Conservation (phyloP, 1,140 invertebrate genomes). For the Littorina saxatilis region DNA sequence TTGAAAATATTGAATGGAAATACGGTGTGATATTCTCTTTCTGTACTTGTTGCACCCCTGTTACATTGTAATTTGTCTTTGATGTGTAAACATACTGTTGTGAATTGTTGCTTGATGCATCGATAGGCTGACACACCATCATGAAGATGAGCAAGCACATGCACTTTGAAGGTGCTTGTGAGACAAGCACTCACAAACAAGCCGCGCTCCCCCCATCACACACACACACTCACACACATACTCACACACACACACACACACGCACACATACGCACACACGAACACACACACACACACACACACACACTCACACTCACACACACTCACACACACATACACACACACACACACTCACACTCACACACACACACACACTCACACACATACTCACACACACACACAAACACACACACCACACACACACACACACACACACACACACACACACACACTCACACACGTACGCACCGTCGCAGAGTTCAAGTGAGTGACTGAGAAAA, state of each 20-base stretch:
- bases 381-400: not conserved
- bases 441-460: not conserved
- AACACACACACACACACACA: constrained; percentile 22
- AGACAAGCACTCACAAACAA: too few species aligned
- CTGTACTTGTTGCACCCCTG: too few species aligned
- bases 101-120: too few species aligned
- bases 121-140: too few species aligned
- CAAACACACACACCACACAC: not conserved
- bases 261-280: constrained; percentile 12
- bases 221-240: not conserved
- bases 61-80: too few species aligned
- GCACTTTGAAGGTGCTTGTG: too few species aligned
- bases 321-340: not conserved
- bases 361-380: not conserved
- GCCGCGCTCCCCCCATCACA: not conserved
- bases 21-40: too few species aligned
- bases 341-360: not conserved
- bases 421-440: not conserved
- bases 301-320: constrained; percentile 3
- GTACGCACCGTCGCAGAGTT: not conserved
- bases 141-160: too few species aligned
- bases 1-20: too few species aligned
- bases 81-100: too few species aligned
- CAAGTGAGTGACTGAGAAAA: too few species aligned
- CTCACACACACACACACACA: constrained; percentile 14